A percentile compares a stretch with the other conserved stretches of the same genome.
Evolutionary conservation across 1,140 invertebrate genomes (phyloP).

Genomic region (Pissodes strobi): DNA sequence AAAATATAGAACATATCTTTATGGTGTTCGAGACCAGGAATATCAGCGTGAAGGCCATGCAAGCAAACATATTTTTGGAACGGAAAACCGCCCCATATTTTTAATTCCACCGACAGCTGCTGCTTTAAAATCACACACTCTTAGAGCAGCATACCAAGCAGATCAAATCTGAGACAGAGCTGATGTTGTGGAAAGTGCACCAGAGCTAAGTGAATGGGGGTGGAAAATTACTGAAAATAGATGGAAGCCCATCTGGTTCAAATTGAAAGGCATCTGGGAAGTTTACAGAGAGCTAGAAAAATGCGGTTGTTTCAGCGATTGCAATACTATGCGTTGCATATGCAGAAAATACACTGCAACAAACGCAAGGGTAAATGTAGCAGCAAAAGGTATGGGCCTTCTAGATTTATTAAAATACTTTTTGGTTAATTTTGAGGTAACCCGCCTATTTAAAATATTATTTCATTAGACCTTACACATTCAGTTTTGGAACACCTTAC

Average conservation of each 20-base stretch:
- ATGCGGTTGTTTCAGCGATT: not conserved
- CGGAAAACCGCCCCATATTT: not conserved
- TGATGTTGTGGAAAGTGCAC: too few species aligned
- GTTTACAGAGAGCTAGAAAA: not conserved
- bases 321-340: not conserved
- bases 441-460: too few species aligned
- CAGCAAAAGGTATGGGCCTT: not conserved
- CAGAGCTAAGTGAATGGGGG: conserved; percentile 5
- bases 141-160: conserved; percentile 1
- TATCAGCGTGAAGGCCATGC: too few species aligned
- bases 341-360: not conserved
- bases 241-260: not conserved
- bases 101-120: conserved; percentile 7
- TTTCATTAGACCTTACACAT: too few species aligned
- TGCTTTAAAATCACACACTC: not conserved
- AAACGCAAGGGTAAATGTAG: not conserved
- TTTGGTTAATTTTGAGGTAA: too few species aligned
- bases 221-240: conserved; percentile 8
- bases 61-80: conserved; percentile 7
- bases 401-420: not conserved
- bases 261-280: not conserved
- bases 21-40: too few species aligned
- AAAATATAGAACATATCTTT: too few species aligned
- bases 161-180: conserved; percentile 1
- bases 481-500: too few species aligned